phyloP scores from a whole-genome alignment of 53 echinoderm and acorn worm genomes.

The Pentamera pediparva region DNA sequence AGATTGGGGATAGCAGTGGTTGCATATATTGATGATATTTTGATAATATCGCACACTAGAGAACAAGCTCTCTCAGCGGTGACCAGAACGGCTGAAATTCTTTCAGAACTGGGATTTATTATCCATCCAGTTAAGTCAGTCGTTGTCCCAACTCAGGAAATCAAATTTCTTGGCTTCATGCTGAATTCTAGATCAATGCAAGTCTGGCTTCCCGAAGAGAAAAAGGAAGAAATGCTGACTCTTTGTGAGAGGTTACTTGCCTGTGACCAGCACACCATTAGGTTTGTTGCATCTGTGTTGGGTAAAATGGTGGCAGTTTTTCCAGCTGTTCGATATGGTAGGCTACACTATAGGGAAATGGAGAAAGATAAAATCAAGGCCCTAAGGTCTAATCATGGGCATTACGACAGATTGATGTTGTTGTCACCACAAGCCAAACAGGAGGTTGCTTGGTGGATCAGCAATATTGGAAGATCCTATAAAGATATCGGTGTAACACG shows the following conservation, averaged over 20 bases:
- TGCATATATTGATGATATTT: conserved; percentile 30
- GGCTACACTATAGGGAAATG: conserved; percentile 31
- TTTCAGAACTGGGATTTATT: conserved; percentile 35
- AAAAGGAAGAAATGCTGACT: background rate
- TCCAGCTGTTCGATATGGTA: conserved; percentile 21
- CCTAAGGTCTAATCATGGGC: background rate
- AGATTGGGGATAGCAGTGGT: conserved; percentile 7
- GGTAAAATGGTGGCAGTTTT: conserved; percentile 30
- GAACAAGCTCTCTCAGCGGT: background rate
- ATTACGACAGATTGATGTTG: conserved; percentile 47
- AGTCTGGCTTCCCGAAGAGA: conserved; percentile 28
- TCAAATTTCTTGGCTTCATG: conserved; percentile 28
- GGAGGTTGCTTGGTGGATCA: conserved; percentile 46
- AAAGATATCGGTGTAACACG: conserved; percentile 7
- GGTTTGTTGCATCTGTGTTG: conserved; percentile 11
- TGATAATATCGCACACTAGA: conserved; percentile 19
- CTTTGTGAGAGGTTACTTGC: conserved; percentile 7
- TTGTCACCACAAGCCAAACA: conserved; percentile 30
- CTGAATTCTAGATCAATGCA: conserved; percentile 25
- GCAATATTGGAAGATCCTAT: conserved; percentile 21
- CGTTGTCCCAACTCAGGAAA: conserved; percentile 30
- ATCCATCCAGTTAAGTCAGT: conserved; percentile 32
- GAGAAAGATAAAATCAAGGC: conserved; percentile 25
- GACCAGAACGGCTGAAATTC: conserved; percentile 9
- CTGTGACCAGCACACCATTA: conserved; percentile 5